Evolutionary conservation across 37 sponge, comb jelly and placozoan genomes (phyloP).

Genomic region (Geodia barretti): DNA sequence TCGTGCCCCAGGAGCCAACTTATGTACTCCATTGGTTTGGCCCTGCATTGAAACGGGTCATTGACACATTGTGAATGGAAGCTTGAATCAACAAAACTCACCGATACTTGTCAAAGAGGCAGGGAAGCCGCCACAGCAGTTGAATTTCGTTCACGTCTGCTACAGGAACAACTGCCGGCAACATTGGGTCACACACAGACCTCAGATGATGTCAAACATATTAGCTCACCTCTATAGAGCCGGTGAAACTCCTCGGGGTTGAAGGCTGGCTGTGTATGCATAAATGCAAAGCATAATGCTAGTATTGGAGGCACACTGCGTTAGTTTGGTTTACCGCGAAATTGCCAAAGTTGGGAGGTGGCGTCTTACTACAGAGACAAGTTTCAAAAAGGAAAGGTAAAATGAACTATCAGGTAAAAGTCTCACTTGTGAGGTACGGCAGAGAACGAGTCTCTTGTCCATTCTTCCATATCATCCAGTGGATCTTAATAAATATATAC

Average conservation of each 20-base stretch:
- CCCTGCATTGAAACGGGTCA: too few relatives aligned
- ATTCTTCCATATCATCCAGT: constrained; percentile 55
- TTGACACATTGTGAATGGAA: not conserved
- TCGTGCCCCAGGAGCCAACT: constrained; percentile 81
- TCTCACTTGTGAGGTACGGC: constrained; percentile 57
- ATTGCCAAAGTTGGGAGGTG: constrained; percentile 15
- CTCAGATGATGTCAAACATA: too few relatives aligned
- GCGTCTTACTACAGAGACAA: constrained; percentile 23
- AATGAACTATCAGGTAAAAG: not conserved
- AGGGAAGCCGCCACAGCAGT: constrained; percentile 67
- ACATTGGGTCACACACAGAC: not conserved
- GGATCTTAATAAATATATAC: too few relatives aligned
- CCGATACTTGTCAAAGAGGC: constrained; percentile 55
- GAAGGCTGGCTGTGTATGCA: constrained; percentile 34
- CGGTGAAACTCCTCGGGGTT: constrained; percentile 23
- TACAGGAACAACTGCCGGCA: constrained; percentile 54
- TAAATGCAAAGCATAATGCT: not conserved
- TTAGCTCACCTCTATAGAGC: constrained; percentile 71
- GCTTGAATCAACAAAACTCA: not conserved
- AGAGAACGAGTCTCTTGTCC: constrained; percentile 54
- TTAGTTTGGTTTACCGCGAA: constrained; percentile 10
- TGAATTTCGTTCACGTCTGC: constrained; percentile 55
- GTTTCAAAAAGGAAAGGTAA: not conserved
- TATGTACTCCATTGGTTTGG: constrained; percentile 76
- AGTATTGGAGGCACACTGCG: not conserved